Base-by-base conservation (phyloP, 2,888 invertebrate genomes). In the Scotopteryx bipunctaria region DNA sequence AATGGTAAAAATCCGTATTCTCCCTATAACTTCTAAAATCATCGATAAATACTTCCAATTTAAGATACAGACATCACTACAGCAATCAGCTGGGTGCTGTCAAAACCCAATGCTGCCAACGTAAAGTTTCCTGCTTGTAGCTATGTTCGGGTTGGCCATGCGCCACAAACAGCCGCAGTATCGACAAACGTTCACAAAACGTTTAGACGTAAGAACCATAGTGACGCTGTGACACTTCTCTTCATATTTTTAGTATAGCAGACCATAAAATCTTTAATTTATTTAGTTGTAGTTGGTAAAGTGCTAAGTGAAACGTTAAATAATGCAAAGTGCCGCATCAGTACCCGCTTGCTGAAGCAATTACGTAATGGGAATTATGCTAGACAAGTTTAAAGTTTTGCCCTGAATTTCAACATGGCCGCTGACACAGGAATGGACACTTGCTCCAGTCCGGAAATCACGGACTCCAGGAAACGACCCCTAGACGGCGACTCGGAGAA, bases 351-450 rank as follows among this genome's bases (percentile, higher is more conserved):
- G 83, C 75, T 86, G 67, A 83, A 83, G 81, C 79, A 85, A 88
- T 90, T 90, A 90, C 89, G 89, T 90, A 90, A 90, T 90, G 90
- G 89, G 86, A 90, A 89, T 89, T 89, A 89, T 90, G 89, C 86
- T 89, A 86, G 82, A 89, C 85, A 89, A 85, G 87, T 89, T 86
- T 78, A 86, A 87, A 88, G 88, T 87, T 88, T 89, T 88, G 81
- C 85, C 86, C 89, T 89, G 88, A 90, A 87, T 88, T 64, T 84
- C 93, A 94, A 94, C 92, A 96, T 96, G 96, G 96, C 96, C 93
- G 96, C 96, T 91, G 96, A 96, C 92, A 95, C 95, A 93, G 95
- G 95, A 93, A 96, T 96, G 96, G 96, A 96, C 93, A 95, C 96
- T 93, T 96, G 96, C 93, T 95, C 96, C 90, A 96, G 96, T 93